Conservation (phyloP, 2,888 invertebrate genomes). For the Caenorhabditis angaria region DNA sequence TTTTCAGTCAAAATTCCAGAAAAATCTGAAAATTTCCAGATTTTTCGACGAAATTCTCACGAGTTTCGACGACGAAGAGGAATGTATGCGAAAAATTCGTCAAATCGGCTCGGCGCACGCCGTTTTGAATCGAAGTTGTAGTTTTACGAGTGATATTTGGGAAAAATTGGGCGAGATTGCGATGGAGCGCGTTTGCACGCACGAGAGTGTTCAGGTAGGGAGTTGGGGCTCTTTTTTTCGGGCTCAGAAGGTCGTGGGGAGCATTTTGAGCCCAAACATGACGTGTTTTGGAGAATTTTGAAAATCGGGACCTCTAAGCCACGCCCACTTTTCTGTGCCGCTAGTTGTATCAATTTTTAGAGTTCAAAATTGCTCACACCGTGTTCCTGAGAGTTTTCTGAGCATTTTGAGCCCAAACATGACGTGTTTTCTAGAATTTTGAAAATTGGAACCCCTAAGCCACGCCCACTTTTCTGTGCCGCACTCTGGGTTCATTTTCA, state of each 20-base stretch:
- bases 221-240: background rate
- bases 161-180: constrained; percentile 70
- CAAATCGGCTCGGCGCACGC: constrained; percentile 53
- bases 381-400: no score
- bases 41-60: constrained; percentile 69
- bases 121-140: constrained; percentile 51
- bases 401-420: background rate
- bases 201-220: constrained; percentile 52
- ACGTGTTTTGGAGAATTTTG: constrained; percentile 4
- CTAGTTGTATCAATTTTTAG: background rate
- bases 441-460: background rate
- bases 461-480: background rate
- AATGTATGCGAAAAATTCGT: constrained; percentile 47
- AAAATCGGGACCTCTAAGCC: background rate
- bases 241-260: no score
- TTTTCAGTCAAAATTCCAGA: background rate
- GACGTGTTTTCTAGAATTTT: background rate
- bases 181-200: constrained; percentile 66
- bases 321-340: background rate
- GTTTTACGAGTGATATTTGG: constrained; percentile 66
- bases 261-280: background rate
- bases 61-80: constrained; percentile 63
- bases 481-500: no score
- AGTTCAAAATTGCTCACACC: background rate
- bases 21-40: constrained; percentile 41